Percentiles rank a stretch among this genome's conserved stretches.
phyloP scores from a whole-genome alignment of 2,797 vertebrate species.

The Garrulus glandarius region DNA sequence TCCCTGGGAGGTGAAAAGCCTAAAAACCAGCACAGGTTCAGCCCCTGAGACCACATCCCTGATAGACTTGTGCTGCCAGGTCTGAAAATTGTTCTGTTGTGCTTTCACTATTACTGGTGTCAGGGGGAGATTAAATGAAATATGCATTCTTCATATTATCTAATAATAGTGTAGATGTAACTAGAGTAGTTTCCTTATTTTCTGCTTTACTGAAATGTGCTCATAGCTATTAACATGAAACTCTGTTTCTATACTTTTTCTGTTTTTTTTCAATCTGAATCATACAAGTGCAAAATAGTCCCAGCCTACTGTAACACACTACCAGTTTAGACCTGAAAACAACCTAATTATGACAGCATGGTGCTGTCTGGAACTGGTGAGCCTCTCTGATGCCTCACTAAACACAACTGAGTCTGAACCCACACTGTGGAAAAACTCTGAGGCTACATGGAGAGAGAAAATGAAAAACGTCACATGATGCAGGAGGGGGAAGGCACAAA shows the following conservation, averaged over 20 bases:
- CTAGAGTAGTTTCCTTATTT: not conserved
- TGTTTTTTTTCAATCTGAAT: not conserved
- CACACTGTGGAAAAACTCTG: not conserved
- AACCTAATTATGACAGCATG: not conserved
- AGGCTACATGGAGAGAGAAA: not conserved
- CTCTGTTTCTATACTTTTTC: not conserved
- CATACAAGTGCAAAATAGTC: not conserved
- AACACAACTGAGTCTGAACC: not conserved
- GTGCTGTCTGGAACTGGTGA: not conserved
- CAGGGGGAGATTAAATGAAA: not conserved
- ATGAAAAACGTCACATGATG: not conserved
- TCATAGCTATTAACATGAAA: not conserved
- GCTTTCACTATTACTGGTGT: not conserved
- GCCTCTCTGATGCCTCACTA: not conserved
- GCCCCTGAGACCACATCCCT: not conserved
- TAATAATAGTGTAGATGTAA: not conserved
- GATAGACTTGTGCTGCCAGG: not conserved
- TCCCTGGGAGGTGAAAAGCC: not conserved
- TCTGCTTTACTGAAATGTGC: not conserved
- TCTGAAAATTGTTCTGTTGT: rapidly evolving
- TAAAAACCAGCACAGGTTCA: not conserved
- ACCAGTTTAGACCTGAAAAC: not conserved
- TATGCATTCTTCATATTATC: not conserved
- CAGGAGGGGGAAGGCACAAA: not conserved
- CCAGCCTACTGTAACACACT: not conserved